Conservation (phyloP, 2,888 invertebrate genomes). For the Meghimatium bilineatum region DNA sequence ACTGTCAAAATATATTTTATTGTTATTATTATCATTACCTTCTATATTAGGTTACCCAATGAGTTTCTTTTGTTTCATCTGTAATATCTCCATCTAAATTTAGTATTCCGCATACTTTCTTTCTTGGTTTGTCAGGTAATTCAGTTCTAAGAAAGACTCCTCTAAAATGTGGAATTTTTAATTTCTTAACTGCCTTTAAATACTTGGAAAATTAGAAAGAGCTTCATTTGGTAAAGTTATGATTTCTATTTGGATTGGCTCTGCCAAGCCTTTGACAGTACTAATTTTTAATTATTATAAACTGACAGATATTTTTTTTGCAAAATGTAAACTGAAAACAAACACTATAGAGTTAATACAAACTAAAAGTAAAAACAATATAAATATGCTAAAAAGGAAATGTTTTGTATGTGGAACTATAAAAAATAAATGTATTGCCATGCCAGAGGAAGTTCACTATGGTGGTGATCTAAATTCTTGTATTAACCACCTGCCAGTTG, state of each 20-base stretch:
- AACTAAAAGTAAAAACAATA: conserved; percentile 29
- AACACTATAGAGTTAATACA: conserved; percentile 3
- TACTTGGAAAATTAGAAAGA: conserved; percentile 25
- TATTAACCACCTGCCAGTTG: conserved; percentile 27
- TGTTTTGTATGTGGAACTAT: conserved; percentile 39
- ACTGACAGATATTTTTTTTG: conserved; percentile 25
- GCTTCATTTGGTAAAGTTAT: conserved; percentile 6
- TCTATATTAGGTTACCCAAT: too few relatives aligned
- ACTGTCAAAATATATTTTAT: too few relatives aligned
- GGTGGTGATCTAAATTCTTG: not conserved
- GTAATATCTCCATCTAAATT: too few relatives aligned
- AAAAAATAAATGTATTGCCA: conserved; percentile 35
- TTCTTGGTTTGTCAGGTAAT: too few relatives aligned
- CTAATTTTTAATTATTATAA: not conserved
- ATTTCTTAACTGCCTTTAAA: too few relatives aligned
- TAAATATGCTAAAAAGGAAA: conserved; percentile 9
- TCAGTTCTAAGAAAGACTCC: too few relatives aligned
- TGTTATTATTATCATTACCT: too few relatives aligned
- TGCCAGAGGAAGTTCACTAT: not conserved
- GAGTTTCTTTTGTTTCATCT: too few relatives aligned
- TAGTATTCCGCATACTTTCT: too few relatives aligned
- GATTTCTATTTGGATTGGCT: too few relatives aligned
- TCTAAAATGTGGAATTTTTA: too few relatives aligned
- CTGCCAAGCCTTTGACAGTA: not conserved
- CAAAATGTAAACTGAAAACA: conserved; percentile 36